Base-by-base conservation (phyloP, 2,888 invertebrate genomes). In the Cactoblastis cactorum region DNA sequence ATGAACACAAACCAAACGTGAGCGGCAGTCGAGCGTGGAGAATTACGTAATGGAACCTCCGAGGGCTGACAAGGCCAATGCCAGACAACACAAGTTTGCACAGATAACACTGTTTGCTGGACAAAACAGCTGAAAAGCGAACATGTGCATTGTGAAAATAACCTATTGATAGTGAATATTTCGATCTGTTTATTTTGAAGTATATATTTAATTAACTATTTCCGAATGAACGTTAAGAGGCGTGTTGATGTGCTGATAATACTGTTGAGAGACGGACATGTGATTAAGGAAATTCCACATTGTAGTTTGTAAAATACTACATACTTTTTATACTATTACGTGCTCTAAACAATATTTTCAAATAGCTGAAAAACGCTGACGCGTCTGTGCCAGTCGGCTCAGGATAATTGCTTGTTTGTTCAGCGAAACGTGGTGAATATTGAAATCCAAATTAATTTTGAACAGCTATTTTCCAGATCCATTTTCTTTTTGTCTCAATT, bases 41-140 rank as follows among this genome's bases (percentile, higher is more conserved):
- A 47, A 47, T 37, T 37, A 37, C 37, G 37, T 47, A 47, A 47
- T 47, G n/a, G 47, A 22, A 22, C 37, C 35, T 37, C 14, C 22
- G 43, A 24, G 5, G 24, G 28, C 34, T 17, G 0, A 15, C 37
- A 47, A 47, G 47, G 37, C 22, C 35, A 47, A 37, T 47, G 35
- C 15, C 47, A 47, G 15, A 19, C 18, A 12, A 11, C 34, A n/a
- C 12, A n/a, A 43, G 43, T 43, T 24, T 24, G 28, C n/a, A 14
- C 5, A n/a, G 46, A 22, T 34, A 19, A 19, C 8, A 15, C 41
- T 43, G 28, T 24, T 43, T 28, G 28, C 12, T 17, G 15, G n/a
- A 19, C 18, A n/a, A 4, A 41, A 22, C 8, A 39, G 19, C 19
- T 3, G 8, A 5, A 15, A 8, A 17, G 37, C 3, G 9, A 14